Evolutionary conservation across 2,113 vertebrate genomes (phyloP).

Genomic region (Zosterops lateralis): DNA sequence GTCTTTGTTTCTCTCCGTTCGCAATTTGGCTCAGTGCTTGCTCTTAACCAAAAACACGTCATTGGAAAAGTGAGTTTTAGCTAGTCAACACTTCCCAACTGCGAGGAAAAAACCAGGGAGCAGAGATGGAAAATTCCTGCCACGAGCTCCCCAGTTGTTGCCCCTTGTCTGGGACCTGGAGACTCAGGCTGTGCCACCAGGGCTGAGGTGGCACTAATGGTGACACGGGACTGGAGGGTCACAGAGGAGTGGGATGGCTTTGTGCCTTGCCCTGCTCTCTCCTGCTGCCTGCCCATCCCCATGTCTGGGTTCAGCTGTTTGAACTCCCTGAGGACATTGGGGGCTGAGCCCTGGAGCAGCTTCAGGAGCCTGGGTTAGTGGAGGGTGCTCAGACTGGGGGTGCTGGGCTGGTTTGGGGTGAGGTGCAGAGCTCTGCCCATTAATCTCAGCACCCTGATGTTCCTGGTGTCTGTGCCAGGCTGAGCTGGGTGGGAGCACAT

Average conservation of each 20-base stretch:
- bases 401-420: background rate
- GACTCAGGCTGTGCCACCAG: background rate
- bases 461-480: fast-evolving
- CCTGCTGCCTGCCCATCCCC: background rate
- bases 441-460: fast-evolving
- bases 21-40: background rate
- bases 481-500: background rate
- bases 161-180: background rate
- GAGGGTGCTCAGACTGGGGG: background rate
- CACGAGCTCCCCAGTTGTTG: fast-evolving
- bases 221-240: fast-evolving
- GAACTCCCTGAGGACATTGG: background rate
- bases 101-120: background rate
- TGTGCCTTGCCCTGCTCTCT: background rate
- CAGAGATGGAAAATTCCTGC: background rate
- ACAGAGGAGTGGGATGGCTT: background rate
- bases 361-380: background rate
- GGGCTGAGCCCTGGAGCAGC: background rate
- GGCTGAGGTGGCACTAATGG: background rate
- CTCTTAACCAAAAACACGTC: conserved; percentile 8
- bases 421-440: background rate
- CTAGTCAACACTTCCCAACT: background rate
- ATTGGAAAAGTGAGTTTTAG: background rate
- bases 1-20: background rate
- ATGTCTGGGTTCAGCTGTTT: fast-evolving